Percentiles rank a stretch among this genome's conserved stretches.
These are phyloP conservation scores for Pseudomyrmex pallidus DNA, from an alignment of 1,140 invertebrate genomes.

Conservation along the genomic window DNA sequence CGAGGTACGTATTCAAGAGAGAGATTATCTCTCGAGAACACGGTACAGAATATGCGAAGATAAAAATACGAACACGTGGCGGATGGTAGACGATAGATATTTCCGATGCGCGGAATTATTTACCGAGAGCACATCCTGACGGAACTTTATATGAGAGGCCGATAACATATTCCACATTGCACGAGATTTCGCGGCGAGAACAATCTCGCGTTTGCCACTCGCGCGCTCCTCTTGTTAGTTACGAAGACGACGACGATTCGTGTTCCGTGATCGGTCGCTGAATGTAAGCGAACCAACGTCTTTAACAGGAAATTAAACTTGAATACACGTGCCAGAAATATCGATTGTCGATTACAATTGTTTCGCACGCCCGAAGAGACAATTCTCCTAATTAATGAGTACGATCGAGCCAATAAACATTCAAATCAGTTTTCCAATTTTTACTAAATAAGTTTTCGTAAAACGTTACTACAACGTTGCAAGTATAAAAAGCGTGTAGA, in stretches of 20 bases:
- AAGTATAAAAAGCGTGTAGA: not conserved
- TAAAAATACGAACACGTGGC: constrained; percentile 43
- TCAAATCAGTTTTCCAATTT: constrained; percentile 8
- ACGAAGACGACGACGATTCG: constrained; percentile 49
- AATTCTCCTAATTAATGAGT: constrained; percentile 41
- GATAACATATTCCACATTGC: constrained; percentile 45
- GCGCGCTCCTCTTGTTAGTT: constrained; percentile 42
- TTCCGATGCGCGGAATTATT: constrained; percentile 60
- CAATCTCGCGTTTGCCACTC: constrained; percentile 34
- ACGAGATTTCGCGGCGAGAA: constrained; percentile 40
- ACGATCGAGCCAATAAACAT: not conserved
- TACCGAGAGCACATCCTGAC: constrained; percentile 12
- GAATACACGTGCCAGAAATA: constrained; percentile 47
- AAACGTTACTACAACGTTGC: not conserved
- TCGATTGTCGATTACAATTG: constrained; percentile 53
- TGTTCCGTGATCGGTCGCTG: constrained; percentile 35
- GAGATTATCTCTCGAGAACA: constrained; percentile 52
- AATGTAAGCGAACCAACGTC: constrained; percentile 41
- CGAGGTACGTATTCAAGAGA: constrained; percentile 39
- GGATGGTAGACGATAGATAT: constrained; percentile 32
- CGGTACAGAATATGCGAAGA: constrained; percentile 19
- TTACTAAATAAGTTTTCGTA: not conserved
- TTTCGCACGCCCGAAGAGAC: constrained; percentile 10
- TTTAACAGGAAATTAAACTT: constrained; percentile 55
- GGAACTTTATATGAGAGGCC: constrained; percentile 28